Evolutionary conservation across 2,113 vertebrate genomes (phyloP).

Genomic region (Platycercus adscitus): DNA sequence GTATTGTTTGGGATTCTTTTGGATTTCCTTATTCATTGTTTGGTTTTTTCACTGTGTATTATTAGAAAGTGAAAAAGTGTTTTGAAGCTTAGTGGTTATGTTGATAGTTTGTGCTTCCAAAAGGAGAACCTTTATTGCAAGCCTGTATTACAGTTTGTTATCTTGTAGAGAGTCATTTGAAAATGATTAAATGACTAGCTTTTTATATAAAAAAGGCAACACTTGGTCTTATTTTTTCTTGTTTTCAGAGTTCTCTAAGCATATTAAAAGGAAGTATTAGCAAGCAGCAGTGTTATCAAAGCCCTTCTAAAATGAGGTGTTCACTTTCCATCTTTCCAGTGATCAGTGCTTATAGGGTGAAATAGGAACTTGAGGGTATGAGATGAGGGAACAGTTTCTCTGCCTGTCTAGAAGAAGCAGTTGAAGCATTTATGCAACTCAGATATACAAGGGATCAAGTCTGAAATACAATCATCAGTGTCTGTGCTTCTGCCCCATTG

Average conservation of each 20-base stretch:
- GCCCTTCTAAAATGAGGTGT: background rate
- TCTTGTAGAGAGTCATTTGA: slow-evolving; percentile 46
- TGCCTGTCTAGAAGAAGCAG: background rate
- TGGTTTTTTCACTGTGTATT: background rate
- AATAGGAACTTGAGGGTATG: background rate
- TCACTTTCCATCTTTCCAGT: background rate
- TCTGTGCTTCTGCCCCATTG: rapidly evolving
- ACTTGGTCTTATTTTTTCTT: slow-evolving; percentile 10
- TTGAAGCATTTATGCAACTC: background rate
- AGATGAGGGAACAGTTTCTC: background rate
- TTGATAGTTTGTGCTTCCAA: slow-evolving; percentile 27
- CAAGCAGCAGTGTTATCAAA: background rate
- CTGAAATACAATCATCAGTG: background rate
- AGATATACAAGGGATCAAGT: background rate
- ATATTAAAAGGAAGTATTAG: background rate
- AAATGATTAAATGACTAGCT: slow-evolving; percentile 59
- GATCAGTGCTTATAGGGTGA: background rate
- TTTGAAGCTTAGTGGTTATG: slow-evolving; percentile 4
- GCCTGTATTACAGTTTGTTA: slow-evolving; percentile 29
- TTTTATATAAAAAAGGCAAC: slow-evolving; percentile 15
- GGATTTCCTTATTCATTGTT: background rate
- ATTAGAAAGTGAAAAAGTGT: background rate
- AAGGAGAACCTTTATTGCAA: slow-evolving; percentile 4
- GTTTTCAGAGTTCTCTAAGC: background rate
- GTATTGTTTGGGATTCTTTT: background rate